Conservation (phyloP, 2,797 vertebrate genomes). For the Botia almorhae region DNA sequence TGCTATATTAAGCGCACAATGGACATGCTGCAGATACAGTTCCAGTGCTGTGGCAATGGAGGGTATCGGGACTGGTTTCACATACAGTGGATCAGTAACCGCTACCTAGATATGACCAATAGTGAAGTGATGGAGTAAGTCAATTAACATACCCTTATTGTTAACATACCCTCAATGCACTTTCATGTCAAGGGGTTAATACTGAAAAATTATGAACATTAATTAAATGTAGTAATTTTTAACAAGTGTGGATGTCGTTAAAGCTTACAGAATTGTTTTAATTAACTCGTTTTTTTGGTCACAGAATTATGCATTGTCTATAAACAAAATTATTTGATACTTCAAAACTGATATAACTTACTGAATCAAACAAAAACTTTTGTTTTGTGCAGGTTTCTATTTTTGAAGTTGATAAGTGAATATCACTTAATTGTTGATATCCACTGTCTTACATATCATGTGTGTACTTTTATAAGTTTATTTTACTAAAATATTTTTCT, state of each 20-base stretch:
- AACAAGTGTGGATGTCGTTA: too few relatives aligned
- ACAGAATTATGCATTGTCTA: neutral
- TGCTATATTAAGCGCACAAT: conserved; percentile 86
- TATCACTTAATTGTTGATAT: too few relatives aligned
- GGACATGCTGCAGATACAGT: conserved; percentile 86
- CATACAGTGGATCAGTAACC: conserved; percentile 88
- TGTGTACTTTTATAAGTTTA: too few relatives aligned
- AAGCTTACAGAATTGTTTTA: neutral
- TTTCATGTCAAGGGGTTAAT: conserved; percentile 9
- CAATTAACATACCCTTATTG: neutral
- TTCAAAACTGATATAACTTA: too few relatives aligned
- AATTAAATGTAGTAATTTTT: neutral
- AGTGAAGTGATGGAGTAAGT: conserved; percentile 86
- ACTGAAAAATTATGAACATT: neutral
- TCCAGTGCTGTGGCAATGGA: conserved; percentile 87
- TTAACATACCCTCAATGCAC: neutral
- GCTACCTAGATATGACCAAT: conserved; percentile 86
- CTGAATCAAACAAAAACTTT: too few relatives aligned
- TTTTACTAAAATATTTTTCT: too few relatives aligned
- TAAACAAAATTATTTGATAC: too few relatives aligned
- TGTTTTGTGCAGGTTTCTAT: too few relatives aligned
- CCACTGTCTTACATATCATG: too few relatives aligned
- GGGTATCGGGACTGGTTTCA: conserved; percentile 89
- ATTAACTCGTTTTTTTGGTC: too few relatives aligned
- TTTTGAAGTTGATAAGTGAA: too few relatives aligned